Conservation (phyloP, 2,888 invertebrate genomes). For the Lasioglossum villosulum region DNA sequence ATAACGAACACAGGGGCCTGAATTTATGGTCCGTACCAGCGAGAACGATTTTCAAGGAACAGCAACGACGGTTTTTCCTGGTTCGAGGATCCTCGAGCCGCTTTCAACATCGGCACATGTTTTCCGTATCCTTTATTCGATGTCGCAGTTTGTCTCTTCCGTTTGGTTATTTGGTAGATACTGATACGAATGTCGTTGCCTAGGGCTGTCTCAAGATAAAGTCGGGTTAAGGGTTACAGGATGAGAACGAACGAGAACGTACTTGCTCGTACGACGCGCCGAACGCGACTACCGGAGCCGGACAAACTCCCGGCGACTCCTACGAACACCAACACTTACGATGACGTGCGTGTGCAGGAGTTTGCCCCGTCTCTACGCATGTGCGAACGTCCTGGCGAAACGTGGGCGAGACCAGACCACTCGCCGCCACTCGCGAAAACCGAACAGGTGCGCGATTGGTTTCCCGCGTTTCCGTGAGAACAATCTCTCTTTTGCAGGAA, state of each 20-base stretch:
- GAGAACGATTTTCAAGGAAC: neutral
- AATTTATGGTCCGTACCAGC: neutral
- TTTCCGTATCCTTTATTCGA: conserved; percentile 1
- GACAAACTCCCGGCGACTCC: conserved; percentile 45
- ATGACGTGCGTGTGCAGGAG: conserved; percentile 29
- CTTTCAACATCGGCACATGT: conserved; percentile 37
- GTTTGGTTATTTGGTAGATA: neutral
- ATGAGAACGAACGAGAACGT: conserved; percentile 54
- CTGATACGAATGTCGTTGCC: neutral
- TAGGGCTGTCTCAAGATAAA: neutral
- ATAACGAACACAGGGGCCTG: neutral
- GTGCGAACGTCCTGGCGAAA: conserved; percentile 33
- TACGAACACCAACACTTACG: conserved; percentile 34
- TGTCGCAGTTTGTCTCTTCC: neutral
- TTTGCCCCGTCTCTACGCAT: conserved; percentile 46
- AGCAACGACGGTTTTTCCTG: conserved; percentile 21
- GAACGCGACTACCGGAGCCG: conserved; percentile 78
- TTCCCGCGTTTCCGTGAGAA: neutral
- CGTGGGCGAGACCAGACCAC: neutral
- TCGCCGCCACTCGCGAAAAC: neutral
- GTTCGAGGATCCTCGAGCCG: conserved; percentile 24
- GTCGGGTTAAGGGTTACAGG: neutral
- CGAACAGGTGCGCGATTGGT: neutral
- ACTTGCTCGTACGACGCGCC: conserved; percentile 79
- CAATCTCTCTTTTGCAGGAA: neutral